phyloP scores from a whole-genome alignment of 2,797 vertebrate species.

The Pseudomugil gertrudae region DNA sequence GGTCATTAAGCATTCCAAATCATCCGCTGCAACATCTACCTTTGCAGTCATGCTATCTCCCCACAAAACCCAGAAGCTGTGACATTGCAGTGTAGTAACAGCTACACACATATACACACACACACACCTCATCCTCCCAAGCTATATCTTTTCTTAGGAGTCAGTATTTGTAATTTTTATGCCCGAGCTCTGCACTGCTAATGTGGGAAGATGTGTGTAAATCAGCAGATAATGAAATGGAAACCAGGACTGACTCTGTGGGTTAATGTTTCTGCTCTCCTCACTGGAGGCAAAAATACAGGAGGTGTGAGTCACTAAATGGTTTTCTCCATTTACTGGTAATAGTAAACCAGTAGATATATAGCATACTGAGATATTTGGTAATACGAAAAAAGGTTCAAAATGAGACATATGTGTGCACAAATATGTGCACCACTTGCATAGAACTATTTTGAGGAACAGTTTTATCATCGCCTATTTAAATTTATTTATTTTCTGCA shows the following conservation, averaged over 20 bases:
- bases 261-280: conserved; percentile 22
- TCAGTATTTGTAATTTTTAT: conserved; percentile 34
- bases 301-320: conserved; percentile 32
- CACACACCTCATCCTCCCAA: background rate
- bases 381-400: conserved; percentile 3
- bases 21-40: conserved; percentile 63
- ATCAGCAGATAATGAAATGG: conserved; percentile 58
- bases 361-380: conserved; percentile 17
- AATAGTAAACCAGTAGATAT: conserved; percentile 19
- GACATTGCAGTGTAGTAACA: conserved; percentile 67
- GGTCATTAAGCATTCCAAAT: conserved; percentile 69
- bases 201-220: conserved; percentile 50
- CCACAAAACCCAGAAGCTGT: conserved; percentile 60
- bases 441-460: background rate
- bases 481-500: background rate
- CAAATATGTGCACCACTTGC: background rate
- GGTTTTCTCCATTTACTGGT: conserved; percentile 24
- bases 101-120: conserved; percentile 1
- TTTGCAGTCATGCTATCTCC: conserved; percentile 51
- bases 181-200: conserved; percentile 23
- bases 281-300: conserved; percentile 21
- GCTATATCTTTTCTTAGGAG: conserved; percentile 28
- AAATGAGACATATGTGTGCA: conserved; percentile 4
- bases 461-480: background rate
- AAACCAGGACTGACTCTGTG: conserved; percentile 9